These are phyloP conservation scores for Malacosoma neustria DNA, from an alignment of 2,888 invertebrate genomes.

Conservation along the genomic window DNA sequence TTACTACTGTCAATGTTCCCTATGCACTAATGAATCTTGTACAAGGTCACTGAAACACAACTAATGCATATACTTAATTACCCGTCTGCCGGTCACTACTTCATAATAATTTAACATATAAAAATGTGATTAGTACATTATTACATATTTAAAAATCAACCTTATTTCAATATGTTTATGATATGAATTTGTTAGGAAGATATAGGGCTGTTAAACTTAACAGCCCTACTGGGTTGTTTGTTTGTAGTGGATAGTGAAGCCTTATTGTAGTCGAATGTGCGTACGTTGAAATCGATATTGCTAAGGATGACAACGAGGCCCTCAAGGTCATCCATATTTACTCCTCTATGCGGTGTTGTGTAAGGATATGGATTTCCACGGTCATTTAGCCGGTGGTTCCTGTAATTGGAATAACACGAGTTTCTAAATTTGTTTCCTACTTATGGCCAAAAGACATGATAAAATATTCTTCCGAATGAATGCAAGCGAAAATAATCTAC, in stretches of 20 bases:
- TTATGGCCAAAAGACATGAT: no score
- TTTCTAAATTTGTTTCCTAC: no score
- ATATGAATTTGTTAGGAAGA: background rate
- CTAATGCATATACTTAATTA: slow-evolving; percentile 46
- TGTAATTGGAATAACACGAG: no score
- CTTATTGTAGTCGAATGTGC: slow-evolving; percentile 57
- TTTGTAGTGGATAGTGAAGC: slow-evolving; percentile 46
- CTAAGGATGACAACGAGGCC: slow-evolving; percentile 37
- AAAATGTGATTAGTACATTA: background rate
- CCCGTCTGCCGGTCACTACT: slow-evolving; percentile 30
- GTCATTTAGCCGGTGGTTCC: no score
- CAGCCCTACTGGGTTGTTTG: background rate
- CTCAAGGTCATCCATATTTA: slow-evolving; percentile 43
- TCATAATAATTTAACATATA: background rate
- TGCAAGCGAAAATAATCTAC: no score
- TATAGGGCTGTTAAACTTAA: background rate
- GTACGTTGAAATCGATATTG: slow-evolving; percentile 64
- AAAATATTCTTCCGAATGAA: no score
- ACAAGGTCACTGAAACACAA: slow-evolving; percentile 34
- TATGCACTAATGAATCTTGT: slow-evolving; percentile 27
- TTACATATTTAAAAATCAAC: background rate
- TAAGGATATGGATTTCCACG: no score
- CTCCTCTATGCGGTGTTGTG: no score
- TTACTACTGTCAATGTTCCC: background rate
- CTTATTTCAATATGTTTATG: background rate